Evolutionary conservation across 2,888 invertebrate species (phyloP).

Genomic region (Melanargia galathea): DNA sequence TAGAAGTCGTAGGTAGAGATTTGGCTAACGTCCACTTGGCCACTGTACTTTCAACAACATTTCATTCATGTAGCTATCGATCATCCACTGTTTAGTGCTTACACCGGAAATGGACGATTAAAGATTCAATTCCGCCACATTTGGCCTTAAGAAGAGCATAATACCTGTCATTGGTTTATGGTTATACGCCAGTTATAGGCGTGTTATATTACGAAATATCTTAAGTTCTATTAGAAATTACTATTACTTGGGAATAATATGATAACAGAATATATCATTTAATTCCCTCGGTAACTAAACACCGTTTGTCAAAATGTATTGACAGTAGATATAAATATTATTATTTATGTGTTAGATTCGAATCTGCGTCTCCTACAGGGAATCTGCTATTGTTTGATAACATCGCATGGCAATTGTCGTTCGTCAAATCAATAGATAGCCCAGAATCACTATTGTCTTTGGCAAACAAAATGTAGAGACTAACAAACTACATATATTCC

Average conservation of each 20-base stretch:
- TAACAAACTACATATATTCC: neutral
- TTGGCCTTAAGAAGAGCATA: neutral
- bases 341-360: neutral
- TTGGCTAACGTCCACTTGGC: constrained; percentile 39
- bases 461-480: constrained; percentile 1
- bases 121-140: constrained; percentile 20
- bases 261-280: no score
- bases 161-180: no score
- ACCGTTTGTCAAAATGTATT: neutral
- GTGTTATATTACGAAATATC: no score
- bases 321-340: neutral
- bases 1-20: constrained; percentile 32
- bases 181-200: no score
- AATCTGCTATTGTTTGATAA: constrained; percentile 3
- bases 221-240: no score
- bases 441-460: constrained; percentile 2
- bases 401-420: constrained; percentile 13
- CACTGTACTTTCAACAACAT: constrained; percentile 25
- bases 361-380: neutral
- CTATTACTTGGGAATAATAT: no score
- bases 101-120: constrained; percentile 32
- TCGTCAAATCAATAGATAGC: constrained; percentile 7
- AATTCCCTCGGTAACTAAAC: neutral
- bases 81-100: constrained; percentile 29
- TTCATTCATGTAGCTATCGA: constrained; percentile 38